Percentiles rank a stretch among this genome's conserved stretches.
These are phyloP conservation scores for Phaedon cochleariae DNA, from an alignment of 2,888 invertebrate species.

Conservation along the genomic window DNA sequence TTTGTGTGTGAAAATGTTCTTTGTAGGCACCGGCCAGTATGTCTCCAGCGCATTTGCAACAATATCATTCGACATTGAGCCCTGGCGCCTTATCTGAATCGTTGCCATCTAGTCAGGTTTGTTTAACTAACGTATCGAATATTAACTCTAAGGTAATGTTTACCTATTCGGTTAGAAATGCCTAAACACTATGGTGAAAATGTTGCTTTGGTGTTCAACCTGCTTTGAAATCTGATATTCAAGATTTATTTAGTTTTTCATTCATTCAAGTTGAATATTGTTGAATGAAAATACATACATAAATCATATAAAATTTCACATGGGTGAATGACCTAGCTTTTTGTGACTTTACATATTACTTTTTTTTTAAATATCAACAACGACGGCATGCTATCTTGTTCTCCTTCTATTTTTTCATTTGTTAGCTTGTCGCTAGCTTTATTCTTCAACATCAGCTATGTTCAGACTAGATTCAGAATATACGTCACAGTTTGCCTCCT, in stretches of 20 bases:
- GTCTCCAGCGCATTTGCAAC: slow-evolving; percentile 87
- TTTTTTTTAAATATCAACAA: no score
- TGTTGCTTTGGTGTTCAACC: slow-evolving; percentile 28
- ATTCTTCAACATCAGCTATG: no score
- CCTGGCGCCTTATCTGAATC: slow-evolving; percentile 76
- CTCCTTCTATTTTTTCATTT: no score
- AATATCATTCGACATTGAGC: slow-evolving; percentile 72
- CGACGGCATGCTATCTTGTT: no score
- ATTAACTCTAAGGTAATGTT: background rate
- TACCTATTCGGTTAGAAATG: slow-evolving; percentile 16
- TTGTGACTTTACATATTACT: no score
- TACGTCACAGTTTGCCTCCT: no score
- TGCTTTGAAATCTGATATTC: background rate
- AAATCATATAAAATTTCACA: no score
- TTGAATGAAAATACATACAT: no score
- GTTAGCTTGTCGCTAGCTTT: no score
- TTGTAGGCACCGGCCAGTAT: slow-evolving; percentile 90
- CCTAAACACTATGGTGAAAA: slow-evolving; percentile 22
- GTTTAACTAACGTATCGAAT: slow-evolving; percentile 41
- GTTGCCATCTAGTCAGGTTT: slow-evolving; percentile 84
- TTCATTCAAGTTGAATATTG: no score
- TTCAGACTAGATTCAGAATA: no score
- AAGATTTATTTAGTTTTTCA: background rate
- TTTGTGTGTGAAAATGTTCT: slow-evolving; percentile 51
- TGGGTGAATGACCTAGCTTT: no score